Evolutionary conservation across 2,113 vertebrate species (phyloP).

Genomic region (Mus pahari): DNA sequence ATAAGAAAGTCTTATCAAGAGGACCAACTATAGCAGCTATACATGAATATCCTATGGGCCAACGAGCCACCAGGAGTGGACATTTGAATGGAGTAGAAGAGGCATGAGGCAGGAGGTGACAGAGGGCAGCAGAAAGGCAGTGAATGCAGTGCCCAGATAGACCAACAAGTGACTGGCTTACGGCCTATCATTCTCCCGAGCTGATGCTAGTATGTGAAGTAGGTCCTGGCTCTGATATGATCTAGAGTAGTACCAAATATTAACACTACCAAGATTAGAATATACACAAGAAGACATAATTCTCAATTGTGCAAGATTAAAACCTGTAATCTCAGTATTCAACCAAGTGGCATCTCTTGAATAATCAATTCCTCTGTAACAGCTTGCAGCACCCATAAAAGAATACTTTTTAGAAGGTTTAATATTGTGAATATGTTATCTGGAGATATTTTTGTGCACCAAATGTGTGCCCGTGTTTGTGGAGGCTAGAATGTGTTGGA

Average conservation of each 20-base stretch:
- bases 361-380: conserved; percentile 2
- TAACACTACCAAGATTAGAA: conserved; percentile 23
- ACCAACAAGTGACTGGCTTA: not conserved
- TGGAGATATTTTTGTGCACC: not conserved
- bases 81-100: not conserved
- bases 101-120: not conserved
- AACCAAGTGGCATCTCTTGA: conserved; percentile 19
- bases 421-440: not conserved
- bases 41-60: not conserved
- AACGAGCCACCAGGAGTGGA: not conserved
- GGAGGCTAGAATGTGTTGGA: not conserved
- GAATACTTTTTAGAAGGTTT: not conserved
- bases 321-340: conserved; percentile 49
- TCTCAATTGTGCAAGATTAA: conserved; percentile 8
- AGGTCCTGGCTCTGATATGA: not conserved
- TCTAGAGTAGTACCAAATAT: conserved; percentile 5
- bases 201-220: not conserved
- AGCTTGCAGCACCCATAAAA: not conserved
- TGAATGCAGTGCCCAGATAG: not conserved
- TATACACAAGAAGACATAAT: not conserved
- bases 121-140: not conserved
- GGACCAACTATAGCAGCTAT: not conserved
- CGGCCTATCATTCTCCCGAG: not conserved
- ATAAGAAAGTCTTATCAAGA: not conserved
- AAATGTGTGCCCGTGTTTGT: not conserved